These are phyloP conservation scores for Zootermopsis nevadensis DNA, from an alignment of 2,888 invertebrate species.

Conservation along the genomic window DNA sequence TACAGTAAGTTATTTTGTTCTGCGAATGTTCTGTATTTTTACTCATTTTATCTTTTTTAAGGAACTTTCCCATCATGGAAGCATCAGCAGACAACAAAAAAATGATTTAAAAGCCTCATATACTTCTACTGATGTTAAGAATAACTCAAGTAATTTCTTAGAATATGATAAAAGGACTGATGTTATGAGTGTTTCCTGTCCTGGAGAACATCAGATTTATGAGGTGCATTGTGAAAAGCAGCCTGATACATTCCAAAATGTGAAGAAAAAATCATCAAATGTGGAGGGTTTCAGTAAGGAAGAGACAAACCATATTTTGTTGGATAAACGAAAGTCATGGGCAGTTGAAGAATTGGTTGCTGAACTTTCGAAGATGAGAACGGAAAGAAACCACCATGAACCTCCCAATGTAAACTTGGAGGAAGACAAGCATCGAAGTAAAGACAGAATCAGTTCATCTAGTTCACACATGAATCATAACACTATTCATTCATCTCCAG, in stretches of 20 bases:
- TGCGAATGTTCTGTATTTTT: too few relatives aligned
- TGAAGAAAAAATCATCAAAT: background rate
- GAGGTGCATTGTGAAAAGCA: background rate
- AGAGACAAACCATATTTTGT: conserved; percentile 54
- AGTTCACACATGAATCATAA: background rate
- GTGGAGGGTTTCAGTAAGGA: background rate
- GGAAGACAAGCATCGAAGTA: background rate
- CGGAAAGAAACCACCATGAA: conserved; percentile 16
- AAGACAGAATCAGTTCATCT: background rate
- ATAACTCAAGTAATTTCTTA: too few relatives aligned
- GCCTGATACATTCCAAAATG: background rate
- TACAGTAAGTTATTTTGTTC: too few relatives aligned
- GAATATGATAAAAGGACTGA: too few relatives aligned
- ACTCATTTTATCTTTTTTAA: too few relatives aligned
- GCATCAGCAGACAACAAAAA: too few relatives aligned
- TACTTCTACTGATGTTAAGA: too few relatives aligned
- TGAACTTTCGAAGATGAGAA: conserved; percentile 54
- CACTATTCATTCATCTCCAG: background rate
- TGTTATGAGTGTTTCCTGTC: too few relatives aligned
- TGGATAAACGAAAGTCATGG: conserved; percentile 60
- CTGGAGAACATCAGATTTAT: background rate
- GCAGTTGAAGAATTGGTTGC: conserved; percentile 60
- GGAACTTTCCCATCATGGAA: too few relatives aligned
- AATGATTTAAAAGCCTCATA: too few relatives aligned
- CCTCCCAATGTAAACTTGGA: background rate